These are phyloP conservation scores for Periphyllus acericola DNA, from an alignment of 2,888 invertebrate genomes.

Conservation along the genomic window DNA sequence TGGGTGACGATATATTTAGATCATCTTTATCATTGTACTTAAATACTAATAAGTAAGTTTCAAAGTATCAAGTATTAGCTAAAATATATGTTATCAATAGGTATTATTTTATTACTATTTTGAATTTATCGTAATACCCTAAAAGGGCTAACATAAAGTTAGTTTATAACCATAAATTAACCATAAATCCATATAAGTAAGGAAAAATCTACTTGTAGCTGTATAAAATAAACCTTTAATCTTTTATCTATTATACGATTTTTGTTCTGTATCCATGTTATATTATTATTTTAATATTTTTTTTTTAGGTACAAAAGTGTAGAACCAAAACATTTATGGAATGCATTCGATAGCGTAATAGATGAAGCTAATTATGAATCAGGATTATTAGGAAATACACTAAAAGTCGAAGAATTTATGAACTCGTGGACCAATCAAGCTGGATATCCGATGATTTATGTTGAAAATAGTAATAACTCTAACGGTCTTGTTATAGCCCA, in stretches of 20 bases:
- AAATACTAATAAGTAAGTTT: constrained; percentile 59
- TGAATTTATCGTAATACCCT: too few relatives aligned
- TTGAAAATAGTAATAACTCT: constrained; percentile 70
- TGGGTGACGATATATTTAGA: constrained; percentile 71
- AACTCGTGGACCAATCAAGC: constrained; percentile 79
- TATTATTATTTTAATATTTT: neutral
- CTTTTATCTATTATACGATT: too few relatives aligned
- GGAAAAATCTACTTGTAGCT: too few relatives aligned
- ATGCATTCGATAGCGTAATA: constrained; percentile 67
- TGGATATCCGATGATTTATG: constrained; percentile 76
- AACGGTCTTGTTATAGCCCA: constrained; percentile 1
- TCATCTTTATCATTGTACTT: constrained; percentile 72
- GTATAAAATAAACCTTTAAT: too few relatives aligned
- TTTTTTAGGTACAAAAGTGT: constrained; percentile 40
- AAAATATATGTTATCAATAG: too few relatives aligned
- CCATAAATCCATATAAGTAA: too few relatives aligned
- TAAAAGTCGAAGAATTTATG: constrained; percentile 73
- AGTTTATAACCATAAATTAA: too few relatives aligned
- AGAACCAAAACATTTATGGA: constrained; percentile 63
- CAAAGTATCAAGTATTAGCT: too few relatives aligned
- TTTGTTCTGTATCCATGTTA: too few relatives aligned
- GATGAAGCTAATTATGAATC: constrained; percentile 61
- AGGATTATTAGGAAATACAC: constrained; percentile 32
- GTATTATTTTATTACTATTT: too few relatives aligned
- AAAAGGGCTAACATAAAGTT: too few relatives aligned